Evolutionary conservation across 37 sponge, comb jelly and placozoan species (phyloP).

Genomic region (Geodia barretti): DNA sequence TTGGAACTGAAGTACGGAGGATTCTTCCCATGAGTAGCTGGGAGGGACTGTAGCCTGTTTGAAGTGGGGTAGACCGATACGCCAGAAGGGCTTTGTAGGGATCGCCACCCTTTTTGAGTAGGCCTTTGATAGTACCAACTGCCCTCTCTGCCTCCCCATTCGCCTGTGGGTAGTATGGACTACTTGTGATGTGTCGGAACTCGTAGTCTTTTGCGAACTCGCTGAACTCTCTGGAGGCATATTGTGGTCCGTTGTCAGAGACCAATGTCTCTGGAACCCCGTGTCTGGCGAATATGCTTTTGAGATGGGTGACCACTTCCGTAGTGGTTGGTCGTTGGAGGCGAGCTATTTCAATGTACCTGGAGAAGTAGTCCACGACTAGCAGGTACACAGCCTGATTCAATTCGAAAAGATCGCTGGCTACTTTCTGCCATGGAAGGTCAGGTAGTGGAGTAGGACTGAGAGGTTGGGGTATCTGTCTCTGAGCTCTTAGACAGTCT

Average conservation of each 20-base stretch:
- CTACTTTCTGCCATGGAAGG: constrained; percentile 26
- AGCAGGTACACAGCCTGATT: not conserved
- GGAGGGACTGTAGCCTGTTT: constrained; percentile 36
- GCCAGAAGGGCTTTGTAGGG: constrained; percentile 38
- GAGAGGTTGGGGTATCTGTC: constrained; percentile 13
- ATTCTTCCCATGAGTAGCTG: constrained; percentile 45
- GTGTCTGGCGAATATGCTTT: constrained; percentile 43
- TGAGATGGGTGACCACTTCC: constrained; percentile 32
- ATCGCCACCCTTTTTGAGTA: constrained; percentile 16
- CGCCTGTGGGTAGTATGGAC: constrained; percentile 40
- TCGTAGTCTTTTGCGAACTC: constrained; percentile 36
- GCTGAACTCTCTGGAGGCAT: not conserved
- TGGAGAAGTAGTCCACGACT: constrained; percentile 40
- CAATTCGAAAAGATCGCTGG: constrained; percentile 27
- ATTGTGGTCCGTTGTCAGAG: constrained; percentile 68
- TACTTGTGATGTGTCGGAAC: constrained; percentile 37
- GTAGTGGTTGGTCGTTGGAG: constrained; percentile 23
- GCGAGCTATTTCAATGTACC: constrained; percentile 46
- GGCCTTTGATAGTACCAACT: constrained; percentile 38
- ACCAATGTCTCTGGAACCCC: constrained; percentile 40
- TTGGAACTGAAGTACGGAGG: constrained; percentile 42
- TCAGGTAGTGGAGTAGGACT: constrained; percentile 12
- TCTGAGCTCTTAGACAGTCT: not conserved
- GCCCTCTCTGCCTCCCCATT: constrained; percentile 51
- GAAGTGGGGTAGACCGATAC: constrained; percentile 45